Percentiles rank a stretch among this genome's conserved stretches.
Conservation (phyloP, 2,113 vertebrate genomes). For the Cervus canadensis region DNA sequence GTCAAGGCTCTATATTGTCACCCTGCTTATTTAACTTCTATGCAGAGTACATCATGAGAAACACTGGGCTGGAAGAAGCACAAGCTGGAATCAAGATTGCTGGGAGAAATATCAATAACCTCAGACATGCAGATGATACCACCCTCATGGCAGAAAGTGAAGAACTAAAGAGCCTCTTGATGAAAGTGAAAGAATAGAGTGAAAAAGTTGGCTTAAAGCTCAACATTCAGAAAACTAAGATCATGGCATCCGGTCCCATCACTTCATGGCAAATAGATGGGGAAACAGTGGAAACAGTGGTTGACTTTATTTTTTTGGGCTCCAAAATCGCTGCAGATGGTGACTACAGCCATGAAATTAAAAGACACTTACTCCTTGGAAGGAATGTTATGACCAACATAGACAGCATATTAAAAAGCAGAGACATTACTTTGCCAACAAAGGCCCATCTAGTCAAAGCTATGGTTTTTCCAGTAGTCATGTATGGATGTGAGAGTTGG, state of each 20-base stretch:
- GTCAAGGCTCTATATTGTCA: background rate
- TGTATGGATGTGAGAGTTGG: background rate
- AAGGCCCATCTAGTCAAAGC: fast-evolving
- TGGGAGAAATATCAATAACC: background rate
- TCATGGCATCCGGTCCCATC: background rate
- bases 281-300: background rate
- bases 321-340: background rate
- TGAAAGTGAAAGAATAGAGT: background rate
- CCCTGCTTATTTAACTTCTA: background rate
- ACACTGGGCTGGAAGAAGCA: background rate
- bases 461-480: background rate
- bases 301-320: fast-evolving
- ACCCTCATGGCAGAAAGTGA: background rate
- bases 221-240: background rate
- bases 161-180: background rate
- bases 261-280: background rate
- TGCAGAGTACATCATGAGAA: background rate
- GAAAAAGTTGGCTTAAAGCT: background rate
- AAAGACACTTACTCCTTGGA: background rate
- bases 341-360: background rate
- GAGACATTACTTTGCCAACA: background rate
- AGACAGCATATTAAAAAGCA: background rate
- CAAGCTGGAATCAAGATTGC: background rate
- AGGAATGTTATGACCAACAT: background rate
- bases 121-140: background rate